Percentiles rank a stretch among this genome's conserved stretches.
Evolutionary conservation across 2,888 invertebrate genomes (phyloP).

Genomic region (Gisinianus flammeolus): DNA sequence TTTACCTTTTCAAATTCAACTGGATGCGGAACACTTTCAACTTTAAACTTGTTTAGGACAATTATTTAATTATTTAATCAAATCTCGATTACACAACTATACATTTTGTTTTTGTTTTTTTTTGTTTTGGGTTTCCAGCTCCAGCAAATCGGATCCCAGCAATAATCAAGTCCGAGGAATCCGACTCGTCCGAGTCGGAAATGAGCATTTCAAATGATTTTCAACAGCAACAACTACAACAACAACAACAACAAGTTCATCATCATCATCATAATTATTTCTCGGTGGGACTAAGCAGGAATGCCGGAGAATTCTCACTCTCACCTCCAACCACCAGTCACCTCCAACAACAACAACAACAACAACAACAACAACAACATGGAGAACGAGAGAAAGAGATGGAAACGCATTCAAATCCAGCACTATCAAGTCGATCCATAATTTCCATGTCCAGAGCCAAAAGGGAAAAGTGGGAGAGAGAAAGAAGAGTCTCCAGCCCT

Average conservation of each 20-base stretch:
- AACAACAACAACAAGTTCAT: background rate
- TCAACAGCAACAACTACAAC: background rate
- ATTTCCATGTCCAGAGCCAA: too few relatives aligned
- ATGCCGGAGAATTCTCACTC: background rate
- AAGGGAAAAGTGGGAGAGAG: background rate
- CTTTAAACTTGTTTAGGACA: too few relatives aligned
- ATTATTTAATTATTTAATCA: too few relatives aligned
- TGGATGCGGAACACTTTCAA: too few relatives aligned
- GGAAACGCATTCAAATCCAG: background rate
- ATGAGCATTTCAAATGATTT: background rate
- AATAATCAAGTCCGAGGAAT: background rate
- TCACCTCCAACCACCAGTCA: too few relatives aligned
- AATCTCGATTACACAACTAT: too few relatives aligned
- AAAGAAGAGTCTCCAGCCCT: background rate
- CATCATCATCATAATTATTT: background rate
- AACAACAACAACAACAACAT: background rate
- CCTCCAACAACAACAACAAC: background rate
- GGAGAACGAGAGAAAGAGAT: constrained; percentile 3
- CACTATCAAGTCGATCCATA: background rate
- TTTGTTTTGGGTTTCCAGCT: too few relatives aligned
- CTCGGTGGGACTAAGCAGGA: background rate
- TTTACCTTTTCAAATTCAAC: too few relatives aligned
- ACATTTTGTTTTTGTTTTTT: too few relatives aligned
- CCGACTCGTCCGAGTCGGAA: background rate
- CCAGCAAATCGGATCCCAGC: background rate